Conservation (phyloP, 2,888 invertebrate genomes). For the Andrena bucephala region DNA sequence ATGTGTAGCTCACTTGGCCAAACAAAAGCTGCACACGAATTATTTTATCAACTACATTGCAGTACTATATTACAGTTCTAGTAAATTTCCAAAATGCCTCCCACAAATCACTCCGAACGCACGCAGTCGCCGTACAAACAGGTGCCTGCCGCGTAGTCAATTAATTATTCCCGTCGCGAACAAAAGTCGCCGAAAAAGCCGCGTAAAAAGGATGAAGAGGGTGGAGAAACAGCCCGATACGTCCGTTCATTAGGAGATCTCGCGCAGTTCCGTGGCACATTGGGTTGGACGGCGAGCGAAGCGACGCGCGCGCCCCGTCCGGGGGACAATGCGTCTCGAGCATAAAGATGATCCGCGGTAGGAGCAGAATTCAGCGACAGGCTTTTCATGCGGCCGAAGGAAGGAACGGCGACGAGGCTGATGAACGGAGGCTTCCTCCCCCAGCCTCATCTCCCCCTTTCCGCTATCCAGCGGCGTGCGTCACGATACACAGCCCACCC, state of each 20-base stretch:
- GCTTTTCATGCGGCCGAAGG: slow-evolving; percentile 15
- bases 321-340: background rate
- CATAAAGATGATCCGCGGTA: background rate
- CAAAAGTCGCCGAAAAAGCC: too few relatives aligned
- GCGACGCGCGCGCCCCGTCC: background rate
- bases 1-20: too few relatives aligned
- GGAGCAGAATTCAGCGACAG: slow-evolving; percentile 6
- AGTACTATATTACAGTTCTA: too few relatives aligned
- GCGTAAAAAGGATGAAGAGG: too few relatives aligned
- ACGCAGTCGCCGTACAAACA: too few relatives aligned
- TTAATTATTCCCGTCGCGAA: too few relatives aligned
- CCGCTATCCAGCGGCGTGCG: background rate
- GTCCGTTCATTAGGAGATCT: background rate
- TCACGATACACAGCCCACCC: slow-evolving; percentile 34
- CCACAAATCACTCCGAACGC: too few relatives aligned
- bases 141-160: too few relatives aligned
- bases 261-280: background rate
- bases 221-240: background rate
- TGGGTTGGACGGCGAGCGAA: background rate
- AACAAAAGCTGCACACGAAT: too few relatives aligned
- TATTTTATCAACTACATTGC: too few relatives aligned
- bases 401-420: slow-evolving; percentile 3
- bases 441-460: background rate
- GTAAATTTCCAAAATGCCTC: too few relatives aligned
- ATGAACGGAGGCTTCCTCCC: slow-evolving; percentile 5